Percentiles rank a stretch among this genome's conserved stretches.
These are phyloP conservation scores for Sminthurinus aureus DNA, from an alignment of 2,888 invertebrate genomes.

Conservation along the genomic window DNA sequence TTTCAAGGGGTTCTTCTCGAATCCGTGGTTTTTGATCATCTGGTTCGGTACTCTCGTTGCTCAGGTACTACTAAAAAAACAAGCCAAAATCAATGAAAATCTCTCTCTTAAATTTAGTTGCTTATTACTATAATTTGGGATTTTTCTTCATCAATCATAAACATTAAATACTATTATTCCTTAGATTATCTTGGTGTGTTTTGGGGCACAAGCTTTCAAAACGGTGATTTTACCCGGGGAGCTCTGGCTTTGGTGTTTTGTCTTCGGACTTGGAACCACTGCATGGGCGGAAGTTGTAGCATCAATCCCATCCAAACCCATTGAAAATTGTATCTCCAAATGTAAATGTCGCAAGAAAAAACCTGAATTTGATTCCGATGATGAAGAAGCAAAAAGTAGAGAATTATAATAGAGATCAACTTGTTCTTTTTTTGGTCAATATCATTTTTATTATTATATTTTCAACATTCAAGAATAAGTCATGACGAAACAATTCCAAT, in stretches of 20 bases:
- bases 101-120: no score
- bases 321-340: neutral
- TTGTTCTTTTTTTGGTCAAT: no score
- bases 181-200: conserved; percentile 38
- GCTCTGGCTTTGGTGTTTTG: conserved; percentile 71
- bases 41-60: conserved; percentile 69
- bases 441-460: no score
- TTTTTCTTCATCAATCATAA: no score
- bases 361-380: neutral
- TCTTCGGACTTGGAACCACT: conserved; percentile 68
- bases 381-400: neutral
- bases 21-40: conserved; percentile 70
- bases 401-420: no score
- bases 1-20: conserved; percentile 68
- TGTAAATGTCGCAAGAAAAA: neutral
- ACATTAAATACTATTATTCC: neutral
- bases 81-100: no score
- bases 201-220: conserved; percentile 64
- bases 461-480: no score
- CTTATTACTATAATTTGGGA: no score
- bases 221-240: conserved; percentile 66
- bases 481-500: no score
- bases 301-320: conserved; percentile 66
- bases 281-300: conserved; percentile 71
- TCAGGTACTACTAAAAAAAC: conserved; percentile 65